These are phyloP conservation scores for Calosoma granatense DNA, from an alignment of 1,140 invertebrate genomes.

Conservation along the genomic window DNA sequence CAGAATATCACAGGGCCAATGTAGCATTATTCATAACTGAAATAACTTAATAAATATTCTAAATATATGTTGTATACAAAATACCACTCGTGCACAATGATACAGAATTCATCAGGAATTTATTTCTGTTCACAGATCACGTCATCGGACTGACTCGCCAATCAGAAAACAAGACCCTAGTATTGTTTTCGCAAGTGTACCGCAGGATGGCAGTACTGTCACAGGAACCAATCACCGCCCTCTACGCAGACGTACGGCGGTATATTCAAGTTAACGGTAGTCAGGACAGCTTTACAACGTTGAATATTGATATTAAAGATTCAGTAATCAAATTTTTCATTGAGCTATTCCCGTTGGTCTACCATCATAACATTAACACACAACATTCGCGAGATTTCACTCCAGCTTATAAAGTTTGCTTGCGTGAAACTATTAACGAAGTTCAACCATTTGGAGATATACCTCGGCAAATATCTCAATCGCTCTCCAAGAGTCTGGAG, in stretches of 20 bases:
- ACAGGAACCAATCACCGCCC: slow-evolving; percentile 45
- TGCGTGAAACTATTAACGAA: slow-evolving; percentile 59
- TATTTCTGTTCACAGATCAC: slow-evolving; percentile 71
- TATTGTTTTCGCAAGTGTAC: slow-evolving; percentile 66
- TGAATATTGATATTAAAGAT: slow-evolving; percentile 41
- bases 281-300: slow-evolving; percentile 24
- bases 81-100: too few relatives aligned
- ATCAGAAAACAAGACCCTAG: slow-evolving; percentile 70
- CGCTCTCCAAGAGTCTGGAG: slow-evolving; percentile 61
- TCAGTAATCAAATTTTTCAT: slow-evolving; percentile 68
- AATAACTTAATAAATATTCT: too few relatives aligned
- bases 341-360: slow-evolving; percentile 73
- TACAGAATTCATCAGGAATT: too few relatives aligned
- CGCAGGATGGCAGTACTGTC: slow-evolving; percentile 52
- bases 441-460: slow-evolving; percentile 74
- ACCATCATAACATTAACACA: slow-evolving; percentile 55
- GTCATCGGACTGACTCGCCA: slow-evolving; percentile 56
- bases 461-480: slow-evolving; percentile 54
- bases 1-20: too few relatives aligned
- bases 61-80: too few relatives aligned
- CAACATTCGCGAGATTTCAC: slow-evolving; percentile 48
- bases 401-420: slow-evolving; percentile 62
- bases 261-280: slow-evolving; percentile 39
- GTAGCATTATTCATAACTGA: too few relatives aligned
- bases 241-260: slow-evolving; percentile 61